These are phyloP conservation scores for Ephestia elutella DNA, from an alignment of 1,140 invertebrate genomes.

Conservation along the genomic window DNA sequence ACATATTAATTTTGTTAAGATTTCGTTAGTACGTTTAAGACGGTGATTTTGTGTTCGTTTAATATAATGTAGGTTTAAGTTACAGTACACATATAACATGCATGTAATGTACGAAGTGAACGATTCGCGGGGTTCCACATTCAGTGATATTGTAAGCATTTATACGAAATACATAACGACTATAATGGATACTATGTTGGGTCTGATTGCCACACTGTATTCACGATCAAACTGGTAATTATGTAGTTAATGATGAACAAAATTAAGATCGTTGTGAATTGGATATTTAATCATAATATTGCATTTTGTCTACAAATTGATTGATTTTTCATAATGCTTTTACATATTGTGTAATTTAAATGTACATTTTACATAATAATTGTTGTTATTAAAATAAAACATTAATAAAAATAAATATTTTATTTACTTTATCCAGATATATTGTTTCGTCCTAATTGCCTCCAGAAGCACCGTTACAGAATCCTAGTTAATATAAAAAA, in stretches of 20 bases:
- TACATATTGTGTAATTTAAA: constrained; percentile 59
- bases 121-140: neutral
- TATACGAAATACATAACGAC: constrained; percentile 10
- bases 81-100: neutral
- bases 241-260: constrained; percentile 22
- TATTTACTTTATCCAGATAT: no score
- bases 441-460: no score
- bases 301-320: constrained; percentile 42
- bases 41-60: constrained; percentile 32
- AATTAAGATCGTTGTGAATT: constrained; percentile 22
- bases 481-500: no score
- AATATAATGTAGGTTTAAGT: constrained; percentile 13
- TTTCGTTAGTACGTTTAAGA: constrained; percentile 33
- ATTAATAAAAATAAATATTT: constrained; percentile 12
- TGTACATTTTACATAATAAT: constrained; percentile 67
- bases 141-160: constrained; percentile 23
- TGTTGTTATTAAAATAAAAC: constrained; percentile 70
- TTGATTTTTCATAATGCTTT: constrained; percentile 44
- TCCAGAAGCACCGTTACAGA: no score
- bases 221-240: constrained; percentile 7
- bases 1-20: constrained; percentile 31
- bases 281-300: constrained; percentile 16
- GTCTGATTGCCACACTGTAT: neutral
- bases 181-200: neutral
- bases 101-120: neutral